Conservation (phyloP, 2,113 vertebrate genomes). For the Esox niger region DNA sequence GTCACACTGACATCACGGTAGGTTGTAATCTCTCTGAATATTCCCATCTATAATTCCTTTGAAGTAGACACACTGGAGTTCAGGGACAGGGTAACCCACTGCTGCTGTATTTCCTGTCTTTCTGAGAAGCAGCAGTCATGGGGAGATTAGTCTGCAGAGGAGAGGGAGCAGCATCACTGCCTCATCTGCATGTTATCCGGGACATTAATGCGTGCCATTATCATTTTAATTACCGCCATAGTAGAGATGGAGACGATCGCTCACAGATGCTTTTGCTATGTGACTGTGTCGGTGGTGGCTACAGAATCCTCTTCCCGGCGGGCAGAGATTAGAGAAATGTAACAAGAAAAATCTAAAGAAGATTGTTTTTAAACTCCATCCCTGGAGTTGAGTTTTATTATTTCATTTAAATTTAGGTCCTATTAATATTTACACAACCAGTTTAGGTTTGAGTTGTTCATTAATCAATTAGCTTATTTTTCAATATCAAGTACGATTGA, state of each 20-base stretch:
- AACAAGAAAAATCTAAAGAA: too few relatives aligned
- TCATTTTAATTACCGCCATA: slow-evolving; percentile 18
- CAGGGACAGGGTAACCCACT: background rate
- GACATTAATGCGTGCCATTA: background rate
- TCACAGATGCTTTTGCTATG: background rate
- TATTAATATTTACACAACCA: too few relatives aligned
- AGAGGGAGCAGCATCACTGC: background rate
- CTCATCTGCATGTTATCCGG: background rate
- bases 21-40: background rate
- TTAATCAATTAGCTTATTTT: too few relatives aligned
- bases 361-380: too few relatives aligned
- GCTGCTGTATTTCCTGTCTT: background rate
- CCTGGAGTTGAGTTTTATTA: too few relatives aligned
- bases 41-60: background rate
- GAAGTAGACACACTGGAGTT: too few relatives aligned
- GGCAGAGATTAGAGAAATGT: background rate
- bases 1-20: too few relatives aligned
- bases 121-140: background rate
- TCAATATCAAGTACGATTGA: too few relatives aligned
- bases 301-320: slow-evolving; percentile 7
- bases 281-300: background rate
- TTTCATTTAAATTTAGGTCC: too few relatives aligned
- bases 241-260: background rate
- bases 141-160: background rate
- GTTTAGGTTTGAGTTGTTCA: too few relatives aligned